A percentile compares a stretch with the other conserved stretches of the same genome.
These are phyloP conservation scores for Apis dorsata DNA, from an alignment of 1,140 invertebrate genomes.

Conservation along the genomic window DNA sequence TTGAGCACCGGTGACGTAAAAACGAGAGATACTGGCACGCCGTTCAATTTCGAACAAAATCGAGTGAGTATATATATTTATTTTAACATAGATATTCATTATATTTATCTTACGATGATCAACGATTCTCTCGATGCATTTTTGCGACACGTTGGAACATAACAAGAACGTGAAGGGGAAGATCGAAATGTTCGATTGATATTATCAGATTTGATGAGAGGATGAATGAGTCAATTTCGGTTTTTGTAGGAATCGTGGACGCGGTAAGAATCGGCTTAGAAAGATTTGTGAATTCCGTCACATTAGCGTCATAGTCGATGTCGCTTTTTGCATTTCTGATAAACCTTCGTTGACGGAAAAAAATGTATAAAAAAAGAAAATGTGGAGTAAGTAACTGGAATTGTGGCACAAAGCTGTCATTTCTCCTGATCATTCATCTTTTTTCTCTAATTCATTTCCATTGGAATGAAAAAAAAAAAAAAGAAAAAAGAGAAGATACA, in stretches of 20 bases:
- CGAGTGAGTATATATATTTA: slow-evolving; percentile 60
- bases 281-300: slow-evolving; percentile 75
- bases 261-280: slow-evolving; percentile 75
- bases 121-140: not conserved
- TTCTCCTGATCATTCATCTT: too few relatives aligned
- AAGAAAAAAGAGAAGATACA: not conserved
- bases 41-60: slow-evolving; percentile 65
- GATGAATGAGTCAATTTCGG: slow-evolving; percentile 49
- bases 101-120: too few relatives aligned
- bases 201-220: not conserved
- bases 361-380: too few relatives aligned
- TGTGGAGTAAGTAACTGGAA: too few relatives aligned
- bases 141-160: not conserved
- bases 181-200: not conserved
- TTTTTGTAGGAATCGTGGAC: slow-evolving; percentile 76
- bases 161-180: too few relatives aligned
- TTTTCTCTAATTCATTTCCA: too few relatives aligned
- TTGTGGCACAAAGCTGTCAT: too few relatives aligned
- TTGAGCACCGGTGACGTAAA: slow-evolving; percentile 32
- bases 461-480: too few relatives aligned
- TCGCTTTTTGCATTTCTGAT: slow-evolving; percentile 46
- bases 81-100: too few relatives aligned
- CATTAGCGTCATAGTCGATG: slow-evolving; percentile 74
- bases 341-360: too few relatives aligned
- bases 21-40: slow-evolving; percentile 3